Percentiles rank a stretch among this genome's conserved stretches.
phyloP scores from a whole-genome alignment of 2,797 vertebrate genomes.

The Etheostoma nigrum region DNA sequence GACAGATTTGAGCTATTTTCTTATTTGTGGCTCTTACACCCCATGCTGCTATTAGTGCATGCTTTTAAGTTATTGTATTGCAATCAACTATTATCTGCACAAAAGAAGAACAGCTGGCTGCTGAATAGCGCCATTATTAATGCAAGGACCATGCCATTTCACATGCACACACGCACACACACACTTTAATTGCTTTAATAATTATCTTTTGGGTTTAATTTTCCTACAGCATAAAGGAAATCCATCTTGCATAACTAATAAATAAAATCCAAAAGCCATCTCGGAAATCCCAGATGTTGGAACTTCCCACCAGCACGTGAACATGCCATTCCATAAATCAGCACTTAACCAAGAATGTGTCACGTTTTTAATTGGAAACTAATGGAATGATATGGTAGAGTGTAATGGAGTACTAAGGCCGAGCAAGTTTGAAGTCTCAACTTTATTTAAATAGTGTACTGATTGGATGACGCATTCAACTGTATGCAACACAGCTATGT shows the following conservation, averaged over 20 bases:
- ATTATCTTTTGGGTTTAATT: slow-evolving; percentile 37
- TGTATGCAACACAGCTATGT: not conserved
- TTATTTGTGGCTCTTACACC: not conserved
- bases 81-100: slow-evolving; percentile 9
- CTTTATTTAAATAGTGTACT: not conserved
- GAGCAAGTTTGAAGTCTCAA: not conserved
- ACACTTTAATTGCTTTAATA: slow-evolving; percentile 48
- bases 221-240: slow-evolving; percentile 13
- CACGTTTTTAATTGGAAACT: not conserved
- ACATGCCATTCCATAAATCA: not conserved
- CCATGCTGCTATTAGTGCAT: not conserved
- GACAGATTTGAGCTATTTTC: slow-evolving; percentile 1
- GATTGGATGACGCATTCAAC: not conserved
- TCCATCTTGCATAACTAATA: not conserved
- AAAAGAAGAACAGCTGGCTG: slow-evolving; percentile 54
- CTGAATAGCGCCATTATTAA: slow-evolving; percentile 46
- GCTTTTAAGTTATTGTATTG: slow-evolving; percentile 6
- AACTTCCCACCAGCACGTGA: not conserved
- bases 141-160: slow-evolving; percentile 28
- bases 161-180: not conserved
- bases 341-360: not conserved
- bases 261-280: slow-evolving; percentile 1
- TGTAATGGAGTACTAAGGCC: not conserved
- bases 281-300: slow-evolving; percentile 11
- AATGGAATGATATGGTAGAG: not conserved